Percentiles rank a stretch among this genome's conserved stretches.
Evolutionary conservation across 2,113 vertebrate species (phyloP).

Genomic region (Pungitius pungitius): DNA sequence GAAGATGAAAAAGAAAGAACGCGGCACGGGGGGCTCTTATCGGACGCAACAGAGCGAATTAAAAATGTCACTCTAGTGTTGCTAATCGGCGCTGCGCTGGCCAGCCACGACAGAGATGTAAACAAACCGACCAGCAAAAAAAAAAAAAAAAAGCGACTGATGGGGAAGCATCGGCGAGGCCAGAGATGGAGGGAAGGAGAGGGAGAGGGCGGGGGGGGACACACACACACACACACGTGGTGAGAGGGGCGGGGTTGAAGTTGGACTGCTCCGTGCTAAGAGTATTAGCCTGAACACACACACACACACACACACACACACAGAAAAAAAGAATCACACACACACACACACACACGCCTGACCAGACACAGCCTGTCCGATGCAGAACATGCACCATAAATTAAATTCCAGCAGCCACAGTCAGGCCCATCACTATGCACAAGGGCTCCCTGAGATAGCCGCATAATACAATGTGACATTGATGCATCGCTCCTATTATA

Average conservation of each 20-base stretch:
- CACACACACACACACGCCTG: slow-evolving; percentile 42
- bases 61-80: slow-evolving; percentile 78
- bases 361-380: slow-evolving; percentile 49
- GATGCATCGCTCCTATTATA: slow-evolving; percentile 81
- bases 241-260: slow-evolving; percentile 11
- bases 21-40: slow-evolving; percentile 68
- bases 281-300: slow-evolving; percentile 28
- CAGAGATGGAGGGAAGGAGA: slow-evolving; percentile 12
- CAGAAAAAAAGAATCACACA: slow-evolving; percentile 14
- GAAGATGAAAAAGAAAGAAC: slow-evolving; percentile 77
- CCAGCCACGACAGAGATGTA: slow-evolving; percentile 70
- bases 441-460: slow-evolving; percentile 71
- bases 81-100: slow-evolving; percentile 74
- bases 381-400: slow-evolving; percentile 69
- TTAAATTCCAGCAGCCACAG: slow-evolving; percentile 71
- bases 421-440: slow-evolving; percentile 75
- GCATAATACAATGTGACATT: slow-evolving; percentile 82
- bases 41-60: slow-evolving; percentile 81
- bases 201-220: slow-evolving; percentile 12
- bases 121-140: slow-evolving; percentile 77
- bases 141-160: slow-evolving; percentile 34
- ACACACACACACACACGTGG: slow-evolving; percentile 4
- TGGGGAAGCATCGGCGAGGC: slow-evolving; percentile 1
- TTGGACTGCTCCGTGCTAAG: slow-evolving; percentile 55
- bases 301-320: slow-evolving; percentile 30